These are phyloP conservation scores for Bucorvus abyssinicus DNA, from an alignment of 2,797 vertebrate genomes.

Conservation along the genomic window DNA sequence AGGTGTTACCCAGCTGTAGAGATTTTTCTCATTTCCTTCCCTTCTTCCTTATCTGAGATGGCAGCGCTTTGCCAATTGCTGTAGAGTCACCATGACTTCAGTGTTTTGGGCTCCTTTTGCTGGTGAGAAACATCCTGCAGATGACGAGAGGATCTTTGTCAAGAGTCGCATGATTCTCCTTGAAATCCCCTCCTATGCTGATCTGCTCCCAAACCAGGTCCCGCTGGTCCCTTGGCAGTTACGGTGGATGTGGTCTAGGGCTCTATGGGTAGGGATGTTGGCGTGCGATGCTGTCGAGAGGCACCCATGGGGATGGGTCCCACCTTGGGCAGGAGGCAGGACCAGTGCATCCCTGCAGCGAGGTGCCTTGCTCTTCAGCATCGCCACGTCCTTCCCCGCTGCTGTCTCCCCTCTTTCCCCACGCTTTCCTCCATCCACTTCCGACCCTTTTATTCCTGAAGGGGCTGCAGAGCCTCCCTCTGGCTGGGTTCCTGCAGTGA, in stretches of 20 bases:
- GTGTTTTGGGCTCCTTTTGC: neutral
- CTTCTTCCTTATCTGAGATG: neutral
- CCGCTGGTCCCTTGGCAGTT: neutral
- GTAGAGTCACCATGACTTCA: neutral
- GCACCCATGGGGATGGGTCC: rapidly evolving
- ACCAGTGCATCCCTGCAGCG: rapidly evolving
- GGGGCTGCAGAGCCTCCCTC: neutral
- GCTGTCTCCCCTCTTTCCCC: neutral
- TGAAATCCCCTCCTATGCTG: neutral
- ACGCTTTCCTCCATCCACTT: neutral
- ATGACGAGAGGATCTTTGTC: neutral
- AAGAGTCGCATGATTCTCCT: too few relatives aligned
- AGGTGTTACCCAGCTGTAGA: neutral
- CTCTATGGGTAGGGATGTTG: neutral
- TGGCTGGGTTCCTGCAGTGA: neutral
- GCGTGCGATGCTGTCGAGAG: neutral
- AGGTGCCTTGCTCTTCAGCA: neutral
- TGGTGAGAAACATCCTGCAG: neutral
- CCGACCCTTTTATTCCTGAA: rapidly evolving
- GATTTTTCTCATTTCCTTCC: neutral
- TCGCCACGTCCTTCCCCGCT: rapidly evolving
- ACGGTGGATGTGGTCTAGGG: rapidly evolving
- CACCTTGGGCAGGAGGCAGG: too few relatives aligned
- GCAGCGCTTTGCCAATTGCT: neutral
- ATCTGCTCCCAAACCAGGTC: neutral